Percentiles rank a stretch among this genome's conserved stretches.
Conservation (phyloP, 2,797 vertebrate species). For the Pitangus sulphuratus region DNA sequence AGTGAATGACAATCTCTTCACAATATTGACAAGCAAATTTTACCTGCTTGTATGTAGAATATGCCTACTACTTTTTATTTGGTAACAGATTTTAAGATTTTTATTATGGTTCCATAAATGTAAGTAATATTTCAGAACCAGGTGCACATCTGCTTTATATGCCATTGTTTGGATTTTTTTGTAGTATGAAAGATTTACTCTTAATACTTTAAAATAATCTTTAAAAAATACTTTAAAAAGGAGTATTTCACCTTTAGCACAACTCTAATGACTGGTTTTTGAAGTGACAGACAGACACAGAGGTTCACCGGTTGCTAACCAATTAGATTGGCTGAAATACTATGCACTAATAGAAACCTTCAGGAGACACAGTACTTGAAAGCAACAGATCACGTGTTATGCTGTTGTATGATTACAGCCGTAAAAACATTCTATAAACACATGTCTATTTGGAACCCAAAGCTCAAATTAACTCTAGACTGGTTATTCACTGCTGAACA, state of each 20-base stretch:
- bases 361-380: background rate
- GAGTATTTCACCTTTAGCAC: background rate
- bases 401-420: slow-evolving; percentile 8
- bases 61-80: background rate
- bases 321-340: background rate
- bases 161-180: background rate
- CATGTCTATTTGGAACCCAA: slow-evolving; percentile 26
- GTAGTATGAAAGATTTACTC: background rate
- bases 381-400: background rate
- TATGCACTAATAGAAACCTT: slow-evolving; percentile 11
- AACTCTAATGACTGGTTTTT: background rate
- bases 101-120: background rate
- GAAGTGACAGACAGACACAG: background rate
- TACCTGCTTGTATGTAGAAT: background rate
- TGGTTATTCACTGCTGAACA: slow-evolving; percentile 35
- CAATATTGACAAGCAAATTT: background rate
- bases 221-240: too few relatives aligned
- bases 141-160: background rate
- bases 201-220: background rate
- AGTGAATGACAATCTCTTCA: background rate
- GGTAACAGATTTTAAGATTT: background rate
- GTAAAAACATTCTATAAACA: slow-evolving; percentile 10
- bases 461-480: background rate
- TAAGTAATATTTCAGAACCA: background rate
- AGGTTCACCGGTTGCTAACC: background rate